phyloP scores from a whole-genome alignment of 2,888 invertebrate genomes.

The Sphecodes monilicornis region DNA sequence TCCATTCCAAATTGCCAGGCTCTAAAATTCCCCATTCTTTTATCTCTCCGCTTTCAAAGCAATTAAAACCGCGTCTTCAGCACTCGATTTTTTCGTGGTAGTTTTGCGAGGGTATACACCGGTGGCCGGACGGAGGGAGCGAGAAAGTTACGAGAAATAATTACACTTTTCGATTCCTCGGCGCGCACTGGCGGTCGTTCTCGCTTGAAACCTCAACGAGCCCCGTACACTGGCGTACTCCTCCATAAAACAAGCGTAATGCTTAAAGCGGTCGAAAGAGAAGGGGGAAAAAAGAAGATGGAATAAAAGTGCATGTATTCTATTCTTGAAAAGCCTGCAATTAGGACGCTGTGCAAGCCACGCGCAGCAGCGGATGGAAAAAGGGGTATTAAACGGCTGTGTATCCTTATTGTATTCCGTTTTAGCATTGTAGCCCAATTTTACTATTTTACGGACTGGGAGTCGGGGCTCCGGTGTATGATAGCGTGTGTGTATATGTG shows the following conservation, averaged over 20 bases:
- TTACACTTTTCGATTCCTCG: constrained; percentile 16
- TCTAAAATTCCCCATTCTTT: neutral
- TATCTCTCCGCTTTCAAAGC: neutral
- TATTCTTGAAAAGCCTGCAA: constrained; percentile 53
- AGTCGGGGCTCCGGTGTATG: neutral
- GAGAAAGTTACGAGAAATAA: constrained; percentile 9
- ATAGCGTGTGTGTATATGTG: too few species aligned
- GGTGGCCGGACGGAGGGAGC: neutral
- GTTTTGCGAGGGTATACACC: neutral
- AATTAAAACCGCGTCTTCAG: neutral
- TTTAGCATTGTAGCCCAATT: constrained; percentile 59
- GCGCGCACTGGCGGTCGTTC: neutral
- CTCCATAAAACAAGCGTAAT: constrained; percentile 19
- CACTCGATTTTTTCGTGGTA: neutral
- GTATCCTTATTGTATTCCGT: constrained; percentile 64
- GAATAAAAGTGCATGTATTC: constrained; percentile 1
- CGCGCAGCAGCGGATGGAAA: constrained; percentile 19
- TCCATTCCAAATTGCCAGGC: neutral
- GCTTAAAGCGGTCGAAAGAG: constrained; percentile 1
- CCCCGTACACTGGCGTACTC: neutral
- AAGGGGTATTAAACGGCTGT: constrained; percentile 49
- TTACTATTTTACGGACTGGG: constrained; percentile 55
- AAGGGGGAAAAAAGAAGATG: neutral
- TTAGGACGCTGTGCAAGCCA: constrained; percentile 44
- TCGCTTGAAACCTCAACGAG: constrained; percentile 21